These are phyloP conservation scores for Tetragnatha versicolor DNA, from an alignment of 1,140 invertebrate species.

Conservation along the genomic window DNA sequence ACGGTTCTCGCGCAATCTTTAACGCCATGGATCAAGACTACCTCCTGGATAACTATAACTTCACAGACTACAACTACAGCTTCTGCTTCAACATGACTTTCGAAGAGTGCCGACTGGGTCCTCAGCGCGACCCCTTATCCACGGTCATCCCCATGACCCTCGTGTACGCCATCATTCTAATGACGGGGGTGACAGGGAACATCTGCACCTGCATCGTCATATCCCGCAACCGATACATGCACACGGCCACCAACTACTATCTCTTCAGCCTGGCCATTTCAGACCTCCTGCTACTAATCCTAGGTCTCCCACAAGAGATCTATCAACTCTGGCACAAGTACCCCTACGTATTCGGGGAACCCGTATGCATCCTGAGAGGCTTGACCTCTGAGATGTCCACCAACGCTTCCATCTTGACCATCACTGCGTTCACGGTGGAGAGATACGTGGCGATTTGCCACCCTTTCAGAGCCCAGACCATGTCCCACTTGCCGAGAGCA, in stretches of 20 bases:
- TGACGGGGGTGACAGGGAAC: slow-evolving; percentile 70
- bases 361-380: slow-evolving; percentile 83
- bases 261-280: slow-evolving; percentile 91
- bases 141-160: slow-evolving; percentile 65
- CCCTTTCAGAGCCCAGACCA: slow-evolving; percentile 73
- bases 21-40: slow-evolving; percentile 1
- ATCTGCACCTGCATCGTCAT: slow-evolving; percentile 71
- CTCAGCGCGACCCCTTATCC: slow-evolving; percentile 24
- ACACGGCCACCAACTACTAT: slow-evolving; percentile 83
- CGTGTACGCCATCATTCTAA: slow-evolving; percentile 67
- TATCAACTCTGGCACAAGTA: slow-evolving; percentile 80
- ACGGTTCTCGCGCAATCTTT: neutral
- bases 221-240: slow-evolving; percentile 68
- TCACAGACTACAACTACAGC: slow-evolving; percentile 11
- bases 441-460: slow-evolving; percentile 93
- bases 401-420: slow-evolving; percentile 91
- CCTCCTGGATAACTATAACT: neutral
- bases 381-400: slow-evolving; percentile 87
- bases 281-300: slow-evolving; percentile 81
- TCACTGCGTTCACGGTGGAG: slow-evolving; percentile 93
- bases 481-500: slow-evolving; percentile 64
- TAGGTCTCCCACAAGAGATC: slow-evolving; percentile 81
- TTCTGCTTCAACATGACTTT: slow-evolving; percentile 13
- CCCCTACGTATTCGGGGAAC: slow-evolving; percentile 86
- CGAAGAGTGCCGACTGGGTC: slow-evolving; percentile 27